Conservation (phyloP, 2,113 vertebrate species). For the Morone chrysops region DNA sequence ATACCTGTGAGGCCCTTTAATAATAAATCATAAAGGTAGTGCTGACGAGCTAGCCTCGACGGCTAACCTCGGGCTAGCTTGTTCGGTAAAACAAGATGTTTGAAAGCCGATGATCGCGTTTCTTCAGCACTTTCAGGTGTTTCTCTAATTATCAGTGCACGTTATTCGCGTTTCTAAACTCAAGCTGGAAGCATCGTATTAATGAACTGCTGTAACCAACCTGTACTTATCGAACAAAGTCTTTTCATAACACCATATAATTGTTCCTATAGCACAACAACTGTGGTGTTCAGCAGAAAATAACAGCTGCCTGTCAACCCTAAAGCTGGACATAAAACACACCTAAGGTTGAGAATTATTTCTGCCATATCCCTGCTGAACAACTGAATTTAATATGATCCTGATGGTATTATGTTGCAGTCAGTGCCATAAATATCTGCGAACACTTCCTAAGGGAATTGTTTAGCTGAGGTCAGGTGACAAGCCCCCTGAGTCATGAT, state of each 20-base stretch:
- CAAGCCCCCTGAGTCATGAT: not conserved
- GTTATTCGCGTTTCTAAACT: not conserved
- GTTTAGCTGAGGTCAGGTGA: not conserved
- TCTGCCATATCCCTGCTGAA: not conserved
- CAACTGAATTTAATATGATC: not conserved
- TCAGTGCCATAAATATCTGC: not conserved
- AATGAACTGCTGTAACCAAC: not conserved
- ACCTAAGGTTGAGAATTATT: not conserved
- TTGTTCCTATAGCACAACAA: too few species aligned
- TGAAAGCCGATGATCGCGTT: not conserved
- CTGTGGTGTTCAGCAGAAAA: not conserved
- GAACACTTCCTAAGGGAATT: not conserved
- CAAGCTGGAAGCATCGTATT: not conserved
- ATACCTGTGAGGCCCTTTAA: not conserved
- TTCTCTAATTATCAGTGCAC: not conserved
- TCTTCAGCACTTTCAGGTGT: not conserved
- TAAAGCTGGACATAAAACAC: not conserved
- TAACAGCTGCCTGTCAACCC: not conserved
- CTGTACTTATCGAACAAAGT: not conserved
- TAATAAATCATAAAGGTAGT: constrained; percentile 48
- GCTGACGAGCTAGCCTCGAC: constrained; percentile 57
- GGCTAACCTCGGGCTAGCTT: constrained; percentile 57
- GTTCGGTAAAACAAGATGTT: constrained; percentile 37
- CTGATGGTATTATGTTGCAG: not conserved
- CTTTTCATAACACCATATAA: not conserved